A percentile compares a stretch with the other conserved stretches of the same genome.
These are phyloP conservation scores for Thecophora atra DNA, from an alignment of 2,888 invertebrate species.

Conservation along the genomic window DNA sequence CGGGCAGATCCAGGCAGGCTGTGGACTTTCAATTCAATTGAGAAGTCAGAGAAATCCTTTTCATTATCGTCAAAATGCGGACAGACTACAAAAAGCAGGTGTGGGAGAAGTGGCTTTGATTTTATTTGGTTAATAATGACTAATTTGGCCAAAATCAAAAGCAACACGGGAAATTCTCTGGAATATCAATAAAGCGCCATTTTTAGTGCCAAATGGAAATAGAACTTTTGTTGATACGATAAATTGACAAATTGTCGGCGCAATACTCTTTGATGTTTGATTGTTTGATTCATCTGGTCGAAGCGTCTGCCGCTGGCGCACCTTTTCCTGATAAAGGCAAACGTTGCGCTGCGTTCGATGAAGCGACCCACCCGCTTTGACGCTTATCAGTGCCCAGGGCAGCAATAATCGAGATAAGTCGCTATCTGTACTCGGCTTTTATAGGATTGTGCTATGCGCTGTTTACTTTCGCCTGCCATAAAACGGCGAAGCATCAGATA, in stretches of 20 bases:
- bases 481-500: conserved; percentile 31
- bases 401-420: conserved; percentile 44
- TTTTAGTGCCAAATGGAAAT: not conserved
- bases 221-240: conserved; percentile 47
- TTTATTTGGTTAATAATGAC: no score
- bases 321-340: conserved; percentile 44
- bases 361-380: conserved; percentile 21
- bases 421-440: conserved; percentile 42
- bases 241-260: conserved; percentile 66
- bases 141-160: no score
- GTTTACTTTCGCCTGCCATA: conserved; percentile 34
- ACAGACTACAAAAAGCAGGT: no score
- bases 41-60: no score
- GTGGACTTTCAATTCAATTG: no score
- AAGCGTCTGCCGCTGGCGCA: conserved; percentile 62
- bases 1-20: no score
- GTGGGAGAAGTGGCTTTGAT: no score
- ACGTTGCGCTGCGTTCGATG: conserved; percentile 15
- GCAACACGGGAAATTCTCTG: no score
- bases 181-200: no score
- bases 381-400: conserved; percentile 40
- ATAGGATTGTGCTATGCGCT: conserved; percentile 25
- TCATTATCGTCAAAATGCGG: no score
- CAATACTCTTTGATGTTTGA: conserved; percentile 62
- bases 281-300: conserved; percentile 62